Conservation (phyloP, 1,140 invertebrate genomes). For the Drosophila ercepeae region DNA sequence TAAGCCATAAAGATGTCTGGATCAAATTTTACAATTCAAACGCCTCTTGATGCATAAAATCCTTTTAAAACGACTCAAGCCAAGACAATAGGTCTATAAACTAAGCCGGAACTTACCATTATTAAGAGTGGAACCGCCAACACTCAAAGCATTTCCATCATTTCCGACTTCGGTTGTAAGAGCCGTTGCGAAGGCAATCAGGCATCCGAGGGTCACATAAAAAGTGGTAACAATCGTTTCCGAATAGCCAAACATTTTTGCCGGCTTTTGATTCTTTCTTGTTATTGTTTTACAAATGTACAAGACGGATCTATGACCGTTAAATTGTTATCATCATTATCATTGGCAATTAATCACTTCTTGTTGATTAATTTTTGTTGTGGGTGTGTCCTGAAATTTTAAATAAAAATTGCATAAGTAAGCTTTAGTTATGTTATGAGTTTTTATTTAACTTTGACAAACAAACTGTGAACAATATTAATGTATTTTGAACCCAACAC, state of each 20-base stretch:
- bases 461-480: background rate
- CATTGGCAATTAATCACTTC: background rate
- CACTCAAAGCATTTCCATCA: slow-evolving; percentile 35
- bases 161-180: slow-evolving; percentile 41
- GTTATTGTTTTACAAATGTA: slow-evolving; percentile 4
- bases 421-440: background rate
- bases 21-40: too few species aligned
- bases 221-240: slow-evolving; percentile 12
- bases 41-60: too few species aligned
- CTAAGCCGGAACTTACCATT: slow-evolving; percentile 66
- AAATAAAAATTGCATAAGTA: background rate
- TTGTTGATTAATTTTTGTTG: slow-evolving; percentile 4
- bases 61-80: too few species aligned
- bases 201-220: slow-evolving; percentile 17
- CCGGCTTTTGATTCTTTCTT: background rate
- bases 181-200: slow-evolving; percentile 25
- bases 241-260: slow-evolving; percentile 44
- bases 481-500: background rate
- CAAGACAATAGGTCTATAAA: too few species aligned
- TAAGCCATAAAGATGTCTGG: background rate
- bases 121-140: slow-evolving; percentile 54
- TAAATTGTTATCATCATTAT: slow-evolving; percentile 19
- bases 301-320: slow-evolving; percentile 7
- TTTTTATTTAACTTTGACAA: background rate
- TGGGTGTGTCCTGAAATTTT: background rate